Conservation (phyloP, 2,888 invertebrate genomes). For the Metellina segmentata region DNA sequence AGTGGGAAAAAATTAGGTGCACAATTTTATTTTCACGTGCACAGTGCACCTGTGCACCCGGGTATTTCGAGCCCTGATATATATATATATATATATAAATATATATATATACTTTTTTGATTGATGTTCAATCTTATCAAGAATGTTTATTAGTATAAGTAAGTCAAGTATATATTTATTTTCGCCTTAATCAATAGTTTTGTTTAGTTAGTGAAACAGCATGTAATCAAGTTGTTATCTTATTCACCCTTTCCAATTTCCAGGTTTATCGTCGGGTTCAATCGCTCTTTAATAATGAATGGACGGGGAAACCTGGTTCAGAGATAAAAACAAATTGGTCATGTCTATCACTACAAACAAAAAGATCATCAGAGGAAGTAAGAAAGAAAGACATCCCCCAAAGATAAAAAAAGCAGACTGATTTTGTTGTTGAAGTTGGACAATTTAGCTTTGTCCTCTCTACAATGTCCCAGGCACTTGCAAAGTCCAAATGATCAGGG, state of each 20-base stretch:
- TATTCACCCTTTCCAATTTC: neutral
- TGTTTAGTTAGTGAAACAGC: neutral
- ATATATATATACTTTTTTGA: no score
- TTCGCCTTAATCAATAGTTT: neutral
- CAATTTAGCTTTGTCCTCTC: constrained; percentile 57
- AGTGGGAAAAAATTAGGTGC: no score
- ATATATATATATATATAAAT: no score
- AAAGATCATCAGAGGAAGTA: constrained; percentile 14
- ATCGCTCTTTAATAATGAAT: neutral
- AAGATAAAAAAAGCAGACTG: neutral
- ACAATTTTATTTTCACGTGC: no score
- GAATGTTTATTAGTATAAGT: no score
- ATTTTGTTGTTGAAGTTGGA: constrained; percentile 65
- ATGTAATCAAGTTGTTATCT: neutral
- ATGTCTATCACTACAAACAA: constrained; percentile 35
- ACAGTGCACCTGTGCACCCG: no score
- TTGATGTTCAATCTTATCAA: no score
- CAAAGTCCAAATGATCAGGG: constrained; percentile 69
- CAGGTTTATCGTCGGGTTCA: neutral
- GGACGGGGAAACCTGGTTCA: neutral
- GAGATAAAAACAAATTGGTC: constrained; percentile 22
- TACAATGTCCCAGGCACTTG: constrained; percentile 49
- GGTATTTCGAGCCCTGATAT: no score
- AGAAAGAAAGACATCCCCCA: constrained; percentile 9
- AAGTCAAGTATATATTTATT: neutral